A percentile compares a stretch with the other conserved stretches of the same genome.
phyloP scores from a whole-genome alignment of 2,888 invertebrate species.

The Bruchidius siliquastri region DNA sequence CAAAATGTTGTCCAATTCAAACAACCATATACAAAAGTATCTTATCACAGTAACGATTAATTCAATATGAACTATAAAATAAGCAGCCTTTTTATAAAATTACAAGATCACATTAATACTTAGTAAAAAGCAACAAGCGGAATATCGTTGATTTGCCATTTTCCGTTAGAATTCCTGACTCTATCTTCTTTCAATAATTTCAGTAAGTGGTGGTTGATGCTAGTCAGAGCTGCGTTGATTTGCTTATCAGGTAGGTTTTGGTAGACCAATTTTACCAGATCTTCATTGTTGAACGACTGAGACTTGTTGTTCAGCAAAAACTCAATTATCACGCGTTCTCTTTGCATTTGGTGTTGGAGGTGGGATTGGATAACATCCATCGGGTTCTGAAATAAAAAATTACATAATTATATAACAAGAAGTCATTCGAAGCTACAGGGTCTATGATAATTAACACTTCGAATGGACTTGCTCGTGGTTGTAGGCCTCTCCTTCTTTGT shows the following conservation, averaged over 20 bases:
- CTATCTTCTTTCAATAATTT: conserved; percentile 79
- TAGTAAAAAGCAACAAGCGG: background rate
- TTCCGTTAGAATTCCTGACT: conserved; percentile 49
- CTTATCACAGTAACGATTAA: background rate
- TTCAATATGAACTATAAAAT: background rate
- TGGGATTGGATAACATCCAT: conserved; percentile 71
- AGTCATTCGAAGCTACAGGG: too few species aligned
- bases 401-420: background rate
- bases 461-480: too few species aligned
- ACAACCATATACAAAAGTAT: background rate
- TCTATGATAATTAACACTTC: too few species aligned
- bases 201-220: conserved; percentile 79
- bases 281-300: conserved; percentile 61
- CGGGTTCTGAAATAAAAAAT: conserved; percentile 43
- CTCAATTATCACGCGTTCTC: conserved; percentile 79
- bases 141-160: conserved; percentile 48
- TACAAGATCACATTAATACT: background rate
- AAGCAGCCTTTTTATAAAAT: background rate
- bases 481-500: too few species aligned
- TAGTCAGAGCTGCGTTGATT: conserved; percentile 75
- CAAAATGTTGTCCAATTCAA: background rate
- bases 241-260: conserved; percentile 69
- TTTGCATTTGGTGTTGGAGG: conserved; percentile 75
- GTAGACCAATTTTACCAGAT: conserved; percentile 79
- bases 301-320: conserved; percentile 54